phyloP scores from a whole-genome alignment of 2,797 vertebrate species.

The Tinamus major region DNA sequence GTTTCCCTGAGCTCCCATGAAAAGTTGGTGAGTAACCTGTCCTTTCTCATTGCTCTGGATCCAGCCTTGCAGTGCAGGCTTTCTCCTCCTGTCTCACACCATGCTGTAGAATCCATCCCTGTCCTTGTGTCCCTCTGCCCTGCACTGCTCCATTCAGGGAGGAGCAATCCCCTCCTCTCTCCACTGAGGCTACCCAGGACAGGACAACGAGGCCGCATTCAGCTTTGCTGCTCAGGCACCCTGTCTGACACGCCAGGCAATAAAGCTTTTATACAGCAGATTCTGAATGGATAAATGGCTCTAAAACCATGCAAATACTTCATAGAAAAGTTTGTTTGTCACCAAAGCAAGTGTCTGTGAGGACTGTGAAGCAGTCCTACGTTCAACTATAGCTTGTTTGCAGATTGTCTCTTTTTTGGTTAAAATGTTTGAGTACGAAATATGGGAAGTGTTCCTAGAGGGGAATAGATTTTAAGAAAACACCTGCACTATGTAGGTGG shows the following conservation, averaged over 20 bases:
- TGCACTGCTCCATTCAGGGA: too few species aligned
- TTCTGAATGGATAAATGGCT: background rate
- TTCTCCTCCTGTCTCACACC: background rate
- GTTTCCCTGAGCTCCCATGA: background rate
- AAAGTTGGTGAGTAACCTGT: background rate
- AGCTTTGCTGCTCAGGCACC: background rate
- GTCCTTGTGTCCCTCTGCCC: background rate
- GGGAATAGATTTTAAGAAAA: background rate
- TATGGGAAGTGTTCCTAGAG: background rate
- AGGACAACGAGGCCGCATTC: fast-evolving
- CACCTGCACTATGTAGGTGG: background rate
- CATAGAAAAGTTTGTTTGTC: background rate
- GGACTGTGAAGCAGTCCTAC: background rate
- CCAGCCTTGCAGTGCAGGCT: background rate
- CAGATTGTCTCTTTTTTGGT: background rate
- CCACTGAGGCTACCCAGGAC: background rate
- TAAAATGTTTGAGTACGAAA: background rate
- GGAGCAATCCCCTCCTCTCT: background rate
- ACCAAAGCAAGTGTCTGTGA: background rate
- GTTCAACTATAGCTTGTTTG: background rate
- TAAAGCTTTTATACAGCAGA: background rate
- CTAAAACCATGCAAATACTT: background rate
- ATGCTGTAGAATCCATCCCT: fast-evolving
- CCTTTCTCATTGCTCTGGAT: background rate
- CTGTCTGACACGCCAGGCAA: fast-evolving